Evolutionary conservation across 2,888 invertebrate species (phyloP), one percentile per base, ranked within the genome.

Genomic region (Catocala sponsa): DNA sequence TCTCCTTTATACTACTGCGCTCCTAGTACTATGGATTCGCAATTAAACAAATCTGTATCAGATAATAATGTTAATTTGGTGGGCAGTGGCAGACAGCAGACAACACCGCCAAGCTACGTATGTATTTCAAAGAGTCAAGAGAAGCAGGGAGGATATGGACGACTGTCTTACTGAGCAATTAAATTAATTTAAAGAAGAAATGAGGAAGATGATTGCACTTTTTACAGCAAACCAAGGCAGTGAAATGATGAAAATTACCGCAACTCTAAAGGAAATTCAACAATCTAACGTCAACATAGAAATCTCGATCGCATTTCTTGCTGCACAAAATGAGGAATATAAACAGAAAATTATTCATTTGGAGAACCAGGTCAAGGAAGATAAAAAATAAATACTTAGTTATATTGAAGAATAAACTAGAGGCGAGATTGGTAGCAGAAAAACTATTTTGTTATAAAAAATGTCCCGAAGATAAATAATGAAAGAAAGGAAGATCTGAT

Each of bases 81-180:
- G 35, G 35, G 12, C 10, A 43, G 43, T 43, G 12, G 10, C 7
- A 9, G n/a, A n/a, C n/a, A n/a, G n/a, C n/a, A 9, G 1, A 43
- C 5, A 7, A 46, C 46, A 12, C 15, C 46, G 10, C 46, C 59
- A 11, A 53, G 12, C n/a, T 59, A 42, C 10, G 59, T 52, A 6
- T 48, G 59, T 52, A 6, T 48, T 48, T 32, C 38, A 59, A 48
- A 35, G 59, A 5, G 11, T 47, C 5, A 53, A 53, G 12, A 53
- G 52, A n/a, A 53, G 33, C 52, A 48, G 59, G 41, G 48, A 59
- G 4, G 52, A 52, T 12, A 57, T 57, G 44, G 56, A 57, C 10
- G 52, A 53, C 12, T 25, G 2, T 9, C 38, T 58, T 10, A 13
- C 5, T n/a, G 32, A 33, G 4, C 59, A 59, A 25, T 32, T 59